A percentile compares a stretch with the other conserved stretches of the same genome.
These are phyloP conservation scores for Prosapia bicincta DNA, from an alignment of 2,888 invertebrate genomes.

Conservation along the genomic window DNA sequence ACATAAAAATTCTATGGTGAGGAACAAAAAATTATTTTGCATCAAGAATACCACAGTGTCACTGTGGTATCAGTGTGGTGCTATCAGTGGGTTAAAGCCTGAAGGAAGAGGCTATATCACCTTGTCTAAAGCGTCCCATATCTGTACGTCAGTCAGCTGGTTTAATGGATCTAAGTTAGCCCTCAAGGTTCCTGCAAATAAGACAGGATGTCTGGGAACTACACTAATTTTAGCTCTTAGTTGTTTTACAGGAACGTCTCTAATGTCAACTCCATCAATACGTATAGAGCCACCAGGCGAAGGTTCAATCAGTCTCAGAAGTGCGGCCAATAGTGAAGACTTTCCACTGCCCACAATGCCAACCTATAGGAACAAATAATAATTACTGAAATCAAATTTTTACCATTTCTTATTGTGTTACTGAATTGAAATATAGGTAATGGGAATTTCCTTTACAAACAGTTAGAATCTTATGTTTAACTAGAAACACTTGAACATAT, in stretches of 20 bases:
- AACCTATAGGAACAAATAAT: neutral
- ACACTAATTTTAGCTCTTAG: slow-evolving; percentile 12
- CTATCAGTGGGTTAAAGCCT: too few relatives aligned
- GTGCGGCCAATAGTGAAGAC: slow-evolving; percentile 18
- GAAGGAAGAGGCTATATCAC: too few relatives aligned
- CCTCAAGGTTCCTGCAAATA: slow-evolving; percentile 14
- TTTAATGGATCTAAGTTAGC: slow-evolving; percentile 12
- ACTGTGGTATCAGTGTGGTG: too few relatives aligned
- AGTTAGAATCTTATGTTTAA: too few relatives aligned
- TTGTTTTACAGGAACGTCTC: slow-evolving; percentile 14
- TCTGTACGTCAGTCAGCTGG: slow-evolving; percentile 8
- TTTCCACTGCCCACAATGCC: slow-evolving; percentile 22
- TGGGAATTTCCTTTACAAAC: too few relatives aligned
- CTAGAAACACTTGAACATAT: too few relatives aligned
- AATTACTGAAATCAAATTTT: too few relatives aligned
- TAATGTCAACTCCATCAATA: slow-evolving; percentile 11
- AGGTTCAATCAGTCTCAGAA: slow-evolving; percentile 16
- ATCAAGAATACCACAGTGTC: too few relatives aligned
- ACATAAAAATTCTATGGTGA: too few relatives aligned
- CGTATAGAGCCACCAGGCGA: slow-evolving; percentile 6
- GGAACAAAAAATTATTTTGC: too few relatives aligned
- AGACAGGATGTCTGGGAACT: slow-evolving; percentile 15
- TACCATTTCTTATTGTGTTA: too few relatives aligned
- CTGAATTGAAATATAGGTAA: too few relatives aligned
- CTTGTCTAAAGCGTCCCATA: slow-evolving; percentile 21